phyloP scores from a whole-genome alignment of 2,797 vertebrate genomes.

The Squalus acanthias region DNA sequence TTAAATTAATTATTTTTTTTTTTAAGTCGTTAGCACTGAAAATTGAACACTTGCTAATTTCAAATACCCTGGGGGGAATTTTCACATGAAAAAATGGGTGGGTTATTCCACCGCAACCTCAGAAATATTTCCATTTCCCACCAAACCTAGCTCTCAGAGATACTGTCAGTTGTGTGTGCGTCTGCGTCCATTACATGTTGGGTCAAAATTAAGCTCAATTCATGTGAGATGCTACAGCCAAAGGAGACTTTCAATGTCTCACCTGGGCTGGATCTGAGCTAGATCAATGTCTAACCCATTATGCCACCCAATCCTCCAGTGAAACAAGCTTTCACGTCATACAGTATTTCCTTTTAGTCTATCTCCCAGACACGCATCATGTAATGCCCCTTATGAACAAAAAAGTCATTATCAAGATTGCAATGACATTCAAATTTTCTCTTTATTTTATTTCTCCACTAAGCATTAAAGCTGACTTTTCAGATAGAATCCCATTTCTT shows the following conservation, averaged over 20 bases:
- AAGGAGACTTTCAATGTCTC: background rate
- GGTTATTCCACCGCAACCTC: too few relatives aligned
- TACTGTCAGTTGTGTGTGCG: background rate
- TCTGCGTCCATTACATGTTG: background rate
- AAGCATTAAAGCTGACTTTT: slow-evolving; percentile 26
- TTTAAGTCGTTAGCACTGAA: background rate
- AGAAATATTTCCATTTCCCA: background rate
- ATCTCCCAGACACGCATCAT: background rate
- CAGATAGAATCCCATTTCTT: slow-evolving; percentile 10
- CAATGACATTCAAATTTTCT: slow-evolving; percentile 3
- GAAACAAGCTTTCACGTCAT: background rate
- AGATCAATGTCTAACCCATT: background rate
- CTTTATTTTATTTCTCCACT: slow-evolving; percentile 3
- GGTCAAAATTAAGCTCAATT: background rate
- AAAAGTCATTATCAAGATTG: background rate
- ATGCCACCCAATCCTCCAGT: background rate
- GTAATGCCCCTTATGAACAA: background rate
- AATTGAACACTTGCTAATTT: background rate
- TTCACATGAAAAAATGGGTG: too few relatives aligned
- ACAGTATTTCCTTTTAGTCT: background rate
- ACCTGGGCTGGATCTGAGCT: background rate
- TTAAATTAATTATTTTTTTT: background rate
- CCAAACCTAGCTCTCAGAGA: background rate
- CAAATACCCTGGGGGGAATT: background rate
- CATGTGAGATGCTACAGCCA: background rate